These are phyloP conservation scores for Drosophila leontia DNA, from an alignment of 1,140 invertebrate genomes.

Conservation along the genomic window DNA sequence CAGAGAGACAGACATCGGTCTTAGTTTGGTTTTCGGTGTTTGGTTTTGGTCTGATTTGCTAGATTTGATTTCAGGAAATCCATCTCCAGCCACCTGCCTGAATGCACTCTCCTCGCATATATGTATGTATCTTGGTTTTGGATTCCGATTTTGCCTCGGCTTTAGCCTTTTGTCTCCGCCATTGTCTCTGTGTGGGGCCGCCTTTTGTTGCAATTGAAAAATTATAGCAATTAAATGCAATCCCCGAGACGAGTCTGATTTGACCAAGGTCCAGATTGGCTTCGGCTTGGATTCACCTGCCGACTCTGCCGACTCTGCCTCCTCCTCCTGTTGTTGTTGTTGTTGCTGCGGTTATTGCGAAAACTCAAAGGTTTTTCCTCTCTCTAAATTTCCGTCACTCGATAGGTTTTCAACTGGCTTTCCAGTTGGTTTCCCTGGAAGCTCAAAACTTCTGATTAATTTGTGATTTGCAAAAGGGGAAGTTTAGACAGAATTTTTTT, in stretches of 20 bases:
- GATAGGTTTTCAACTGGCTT: constrained; percentile 1
- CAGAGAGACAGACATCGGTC: constrained; percentile 33
- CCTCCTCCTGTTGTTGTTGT: background rate
- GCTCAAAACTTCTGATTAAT: background rate
- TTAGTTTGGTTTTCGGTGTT: constrained; percentile 61
- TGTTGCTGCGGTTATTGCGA: background rate
- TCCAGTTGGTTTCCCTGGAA: background rate
- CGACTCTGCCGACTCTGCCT: too few relatives aligned
- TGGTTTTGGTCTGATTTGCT: constrained; percentile 80
- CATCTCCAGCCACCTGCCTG: constrained; percentile 55
- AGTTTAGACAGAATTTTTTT: too few relatives aligned
- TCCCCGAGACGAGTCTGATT: constrained; percentile 27
- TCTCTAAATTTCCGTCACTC: background rate
- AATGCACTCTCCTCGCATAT: constrained; percentile 44
- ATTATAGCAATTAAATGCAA: constrained; percentile 76
- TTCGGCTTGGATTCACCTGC: constrained; percentile 32
- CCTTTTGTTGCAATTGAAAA: constrained; percentile 77
- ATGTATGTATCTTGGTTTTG: constrained; percentile 37
- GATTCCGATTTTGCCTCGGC: constrained; percentile 45
- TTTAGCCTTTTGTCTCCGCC: constrained; percentile 53
- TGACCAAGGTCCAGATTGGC: constrained; percentile 53
- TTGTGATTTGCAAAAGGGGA: background rate
- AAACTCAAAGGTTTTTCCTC: constrained; percentile 7
- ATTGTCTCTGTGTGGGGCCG: constrained; percentile 48
- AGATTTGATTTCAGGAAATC: constrained; percentile 84